phyloP scores from a whole-genome alignment of 2,888 invertebrate genomes.

The Aleiodes leptofemur region DNA sequence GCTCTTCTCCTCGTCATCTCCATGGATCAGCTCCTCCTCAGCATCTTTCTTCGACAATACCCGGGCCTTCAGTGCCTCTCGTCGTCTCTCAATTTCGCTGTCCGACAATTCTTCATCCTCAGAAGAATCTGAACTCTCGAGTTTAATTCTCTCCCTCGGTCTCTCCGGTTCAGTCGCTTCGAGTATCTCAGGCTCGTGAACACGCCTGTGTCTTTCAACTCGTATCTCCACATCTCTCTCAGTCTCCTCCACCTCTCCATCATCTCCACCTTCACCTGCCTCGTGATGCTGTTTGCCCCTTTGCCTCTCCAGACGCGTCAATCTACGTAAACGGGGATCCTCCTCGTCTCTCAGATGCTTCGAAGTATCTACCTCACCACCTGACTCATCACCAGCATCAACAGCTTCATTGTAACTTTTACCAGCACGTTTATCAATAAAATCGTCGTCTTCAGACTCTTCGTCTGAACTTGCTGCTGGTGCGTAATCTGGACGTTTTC shows the following conservation, averaged over 20 bases:
- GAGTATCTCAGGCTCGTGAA: conserved; percentile 83
- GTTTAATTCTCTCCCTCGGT: conserved; percentile 75
- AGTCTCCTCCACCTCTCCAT: conserved; percentile 17
- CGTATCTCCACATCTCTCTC: conserved; percentile 76
- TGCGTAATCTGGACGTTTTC: conserved; percentile 97
- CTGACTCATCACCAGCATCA: conserved; percentile 69
- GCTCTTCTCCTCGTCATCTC: conserved; percentile 82
- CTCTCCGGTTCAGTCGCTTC: conserved; percentile 80
- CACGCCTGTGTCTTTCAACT: conserved; percentile 80
- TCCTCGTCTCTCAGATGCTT: conserved; percentile 78
- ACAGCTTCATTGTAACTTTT: conserved; percentile 70
- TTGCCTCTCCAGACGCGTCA: conserved; percentile 76
- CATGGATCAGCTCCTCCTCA: conserved; percentile 83
- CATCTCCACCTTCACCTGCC: background rate
- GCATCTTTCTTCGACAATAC: conserved; percentile 82
- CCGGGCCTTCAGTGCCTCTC: conserved; percentile 82
- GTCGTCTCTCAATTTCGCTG: conserved; percentile 88
- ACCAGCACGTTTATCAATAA: conserved; percentile 81
- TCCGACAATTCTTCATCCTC: conserved; percentile 90
- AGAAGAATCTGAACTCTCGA: conserved; percentile 71
- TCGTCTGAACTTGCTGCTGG: conserved; percentile 90
- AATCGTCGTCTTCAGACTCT: conserved; percentile 92
- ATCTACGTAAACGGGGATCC: conserved; percentile 88
- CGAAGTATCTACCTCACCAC: conserved; percentile 75
- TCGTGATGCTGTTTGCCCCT: conserved; percentile 70